phyloP scores from a whole-genome alignment of 2,888 invertebrate species.

The Polymixis flavicincta region DNA sequence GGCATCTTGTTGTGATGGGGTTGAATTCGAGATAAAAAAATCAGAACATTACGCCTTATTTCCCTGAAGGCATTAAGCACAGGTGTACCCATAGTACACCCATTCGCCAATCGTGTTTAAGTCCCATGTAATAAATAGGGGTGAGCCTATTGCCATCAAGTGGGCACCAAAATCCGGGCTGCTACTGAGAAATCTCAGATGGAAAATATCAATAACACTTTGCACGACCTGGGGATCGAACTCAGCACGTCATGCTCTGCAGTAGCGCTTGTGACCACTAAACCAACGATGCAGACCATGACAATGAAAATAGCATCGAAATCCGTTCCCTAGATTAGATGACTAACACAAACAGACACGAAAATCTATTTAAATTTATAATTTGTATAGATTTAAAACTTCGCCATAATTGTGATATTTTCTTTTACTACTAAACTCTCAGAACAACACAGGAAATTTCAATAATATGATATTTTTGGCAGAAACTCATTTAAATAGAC shows the following conservation, averaged over 20 bases:
- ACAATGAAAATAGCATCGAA: background rate
- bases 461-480: background rate
- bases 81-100: too few relatives aligned
- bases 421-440: background rate
- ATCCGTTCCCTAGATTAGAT: background rate
- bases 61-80: too few relatives aligned
- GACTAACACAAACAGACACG: background rate
- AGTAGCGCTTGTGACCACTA: too few relatives aligned
- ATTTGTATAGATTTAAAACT: background rate
- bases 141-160: too few relatives aligned
- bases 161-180: too few relatives aligned
- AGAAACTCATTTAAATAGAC: background rate
- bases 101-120: too few relatives aligned
- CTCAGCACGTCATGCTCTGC: too few relatives aligned
- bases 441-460: background rate
- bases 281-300: background rate
- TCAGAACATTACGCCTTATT: too few relatives aligned
- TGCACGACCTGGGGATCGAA: too few relatives aligned
- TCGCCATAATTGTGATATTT: background rate
- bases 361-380: background rate
- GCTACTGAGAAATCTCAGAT: too few relatives aligned
- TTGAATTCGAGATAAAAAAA: background rate
- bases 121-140: too few relatives aligned
- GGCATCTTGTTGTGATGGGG: slow-evolving; percentile 12
- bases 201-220: too few relatives aligned